Percentiles rank a stretch among this genome's conserved stretches.
Evolutionary conservation across 2,888 invertebrate species (phyloP).

Genomic region (Teinopalpus imperialis): DNA sequence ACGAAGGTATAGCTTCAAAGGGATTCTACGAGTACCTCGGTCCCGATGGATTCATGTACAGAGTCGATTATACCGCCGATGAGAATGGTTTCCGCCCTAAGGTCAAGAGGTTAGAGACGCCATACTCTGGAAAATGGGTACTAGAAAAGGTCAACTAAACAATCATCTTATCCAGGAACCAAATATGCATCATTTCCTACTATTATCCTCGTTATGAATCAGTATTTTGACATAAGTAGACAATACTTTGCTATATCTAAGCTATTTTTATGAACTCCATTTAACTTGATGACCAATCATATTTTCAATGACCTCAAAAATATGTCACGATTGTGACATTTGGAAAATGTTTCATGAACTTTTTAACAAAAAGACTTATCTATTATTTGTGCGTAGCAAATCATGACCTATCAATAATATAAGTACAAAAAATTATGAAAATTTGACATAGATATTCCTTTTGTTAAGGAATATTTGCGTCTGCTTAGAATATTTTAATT

Average conservation of each 20-base stretch:
- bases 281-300: conserved; percentile 36
- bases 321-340: conserved; percentile 63
- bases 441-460: conserved; percentile 38
- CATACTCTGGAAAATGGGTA: conserved; percentile 76
- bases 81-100: conserved; percentile 77
- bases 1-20: conserved; percentile 74
- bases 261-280: conserved; percentile 28
- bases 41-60: conserved; percentile 77
- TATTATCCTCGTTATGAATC: conserved; percentile 51
- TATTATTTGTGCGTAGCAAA: conserved; percentile 23
- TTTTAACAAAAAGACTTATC: conserved; percentile 23
- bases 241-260: conserved; percentile 33
- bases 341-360: conserved; percentile 36
- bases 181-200: conserved; percentile 36
- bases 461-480: conserved; percentile 43
- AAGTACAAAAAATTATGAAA: conserved; percentile 49
- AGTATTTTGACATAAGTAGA: conserved; percentile 67
- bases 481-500: conserved; percentile 64
- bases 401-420: conserved; percentile 36
- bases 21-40: conserved; percentile 80
- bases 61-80: conserved; percentile 78
- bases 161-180: conserved; percentile 29
- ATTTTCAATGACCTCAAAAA: conserved; percentile 25
- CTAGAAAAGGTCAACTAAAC: conserved; percentile 67
- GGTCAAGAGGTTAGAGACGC: conserved; percentile 70